phyloP scores from a whole-genome alignment of 2,113 vertebrate species.

The Percopsis transmontana region DNA sequence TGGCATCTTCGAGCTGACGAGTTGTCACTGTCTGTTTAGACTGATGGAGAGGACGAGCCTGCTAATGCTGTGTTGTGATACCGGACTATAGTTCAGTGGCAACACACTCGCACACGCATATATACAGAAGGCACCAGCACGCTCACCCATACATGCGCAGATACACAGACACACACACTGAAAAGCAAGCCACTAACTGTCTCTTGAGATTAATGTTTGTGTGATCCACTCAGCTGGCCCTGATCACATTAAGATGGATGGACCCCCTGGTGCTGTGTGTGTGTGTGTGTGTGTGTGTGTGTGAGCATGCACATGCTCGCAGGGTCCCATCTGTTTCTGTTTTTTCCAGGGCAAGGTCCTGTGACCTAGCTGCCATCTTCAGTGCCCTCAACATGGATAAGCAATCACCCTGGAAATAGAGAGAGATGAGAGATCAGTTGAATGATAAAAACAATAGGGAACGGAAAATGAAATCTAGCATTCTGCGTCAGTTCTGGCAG shows the following conservation, averaged over 20 bases:
- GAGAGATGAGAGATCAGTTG: slow-evolving; percentile 38
- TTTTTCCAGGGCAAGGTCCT: slow-evolving; percentile 70
- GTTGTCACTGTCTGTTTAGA: slow-evolving; percentile 54
- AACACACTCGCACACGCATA: slow-evolving; percentile 1
- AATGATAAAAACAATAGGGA: not conserved
- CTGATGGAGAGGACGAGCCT: slow-evolving; percentile 54
- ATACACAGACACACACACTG: slow-evolving; percentile 22
- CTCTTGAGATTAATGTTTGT: slow-evolving; percentile 78
- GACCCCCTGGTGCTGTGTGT: slow-evolving; percentile 65
- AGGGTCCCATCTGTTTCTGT: slow-evolving; percentile 76
- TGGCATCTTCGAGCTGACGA: slow-evolving; percentile 36
- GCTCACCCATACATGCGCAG: slow-evolving; percentile 30
- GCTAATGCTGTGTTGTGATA: slow-evolving; percentile 67
- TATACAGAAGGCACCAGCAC: not conserved
- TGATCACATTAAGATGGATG: slow-evolving; percentile 78
- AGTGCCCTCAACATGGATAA: slow-evolving; percentile 63
- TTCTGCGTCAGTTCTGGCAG: too few relatives aligned
- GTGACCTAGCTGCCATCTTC: slow-evolving; percentile 73
- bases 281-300: slow-evolving; percentile 13
- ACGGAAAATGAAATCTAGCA: not conserved
- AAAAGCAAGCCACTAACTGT: slow-evolving; percentile 63
- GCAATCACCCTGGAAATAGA: slow-evolving; percentile 54
- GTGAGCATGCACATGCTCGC: slow-evolving; percentile 21
- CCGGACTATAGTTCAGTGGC: slow-evolving; percentile 57
- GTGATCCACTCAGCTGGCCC: slow-evolving; percentile 77